Evolutionary conservation across 2,797 vertebrate species (phyloP), one percentile per base, ranked within the genome.

Genomic region (Sphenopsis melanotis): DNA sequence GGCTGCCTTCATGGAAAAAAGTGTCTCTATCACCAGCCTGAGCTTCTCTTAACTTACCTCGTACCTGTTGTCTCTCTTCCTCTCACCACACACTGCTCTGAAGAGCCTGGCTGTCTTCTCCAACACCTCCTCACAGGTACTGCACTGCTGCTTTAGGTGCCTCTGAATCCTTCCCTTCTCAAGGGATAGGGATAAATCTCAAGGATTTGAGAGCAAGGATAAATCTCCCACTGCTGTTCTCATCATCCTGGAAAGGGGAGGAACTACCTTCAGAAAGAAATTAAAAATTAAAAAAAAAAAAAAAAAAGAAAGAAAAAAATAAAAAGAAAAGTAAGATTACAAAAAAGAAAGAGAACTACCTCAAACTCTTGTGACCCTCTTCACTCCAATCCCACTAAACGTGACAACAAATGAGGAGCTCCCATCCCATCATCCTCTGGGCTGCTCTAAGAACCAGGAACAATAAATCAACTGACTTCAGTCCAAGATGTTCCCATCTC

Each of bases 231-330:
- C 9, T 70, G 52, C 17, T 70, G 16, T 57, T 86, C 37, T 57
- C 8, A 1, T 41, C 53, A 22, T 27, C 47, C 19, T 69, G 46
- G 27, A 36, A 78, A 71, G 34, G 57, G 32, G 44, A 78, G 19
- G 22, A 83, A 9, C 10, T 29, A 27, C 21, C 15, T 52, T 30
- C 34, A 32, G 39, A 32, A 24, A 36, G 10, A 34, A 57, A n/a
- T 52, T 5, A 0, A 3, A 15, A 32, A 8, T 21, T 10, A 47
- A 16, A 11, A 11, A 7, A 19, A 5, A 14, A 3, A 16, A 14
- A 53, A 20, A 14, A 4, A 11, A 12, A 19, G 2, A 17, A 20
- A 20, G 7, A 15, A 21, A 7, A 18, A 49, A n/a, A 37, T 5
- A 37, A 24, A 7, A 42, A 39, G 1, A 37, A 37, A 59, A 37